Base-by-base conservation (phyloP, 2,888 invertebrate species). In the Leptopilina myrica region DNA sequence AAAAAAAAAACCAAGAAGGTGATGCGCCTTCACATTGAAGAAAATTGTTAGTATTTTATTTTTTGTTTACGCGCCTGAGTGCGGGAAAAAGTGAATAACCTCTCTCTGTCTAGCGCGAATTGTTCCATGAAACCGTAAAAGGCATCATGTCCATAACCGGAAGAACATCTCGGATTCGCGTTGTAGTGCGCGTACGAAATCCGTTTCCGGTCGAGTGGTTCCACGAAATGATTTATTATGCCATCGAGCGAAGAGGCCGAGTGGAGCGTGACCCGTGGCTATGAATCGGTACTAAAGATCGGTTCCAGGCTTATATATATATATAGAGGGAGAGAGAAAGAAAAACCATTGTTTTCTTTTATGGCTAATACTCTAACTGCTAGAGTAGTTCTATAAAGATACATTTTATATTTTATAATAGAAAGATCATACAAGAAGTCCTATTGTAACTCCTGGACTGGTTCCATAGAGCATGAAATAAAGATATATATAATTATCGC, bases 191-290 rank as follows among this genome's bases (percentile, higher is more conserved):
- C 83, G 85, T 85, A 86, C 84, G 85, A 90, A 89, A 88, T 89
- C 85, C 88, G 89, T 90, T 91, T 91, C 90, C 91, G 90, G 90
- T 87, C 87, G 90, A 88, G 85, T 86, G 86, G 87, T 90, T 91
- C 90, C 87, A 88, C 89, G 89, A 90, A 90, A 90, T 88, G 89
- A 90, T 90, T 91, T 90, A 90, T 90, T 90, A 90, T 90, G 89
- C 88, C 87, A 86, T 86, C 86, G 86, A 89, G 87, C 87, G 85
- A 86, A 84, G 84, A 85, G 85, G 83, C 82, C 80, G 82, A 86
- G 82, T 85, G 86, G 85, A 89, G 89, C 89, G 89, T 89, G 88
- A 89, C 88, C 87, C 83, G 83, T 85, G 87, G 86, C 87, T 86
- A 88, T 88, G 90, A 90, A 89, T 90, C 88, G 90, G 86, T 87